A percentile compares a stretch with the other conserved stretches of the same genome.
Conservation (phyloP, 2,797 vertebrate species). For the Oreonectes daqikongensis region DNA sequence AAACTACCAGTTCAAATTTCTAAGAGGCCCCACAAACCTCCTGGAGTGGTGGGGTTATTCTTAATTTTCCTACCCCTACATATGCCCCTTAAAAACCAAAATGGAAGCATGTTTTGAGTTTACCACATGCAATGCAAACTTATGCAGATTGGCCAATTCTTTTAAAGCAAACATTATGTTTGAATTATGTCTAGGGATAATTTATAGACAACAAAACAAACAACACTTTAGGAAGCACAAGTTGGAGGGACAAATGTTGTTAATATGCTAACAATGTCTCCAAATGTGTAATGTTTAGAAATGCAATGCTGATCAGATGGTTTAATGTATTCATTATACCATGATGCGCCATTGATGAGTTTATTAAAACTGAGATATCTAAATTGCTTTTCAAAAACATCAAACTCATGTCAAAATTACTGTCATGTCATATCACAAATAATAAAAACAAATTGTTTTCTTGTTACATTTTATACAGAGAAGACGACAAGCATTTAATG, state of each 20-base stretch:
- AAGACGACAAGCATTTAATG: neutral
- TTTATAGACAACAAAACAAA: constrained; percentile 43
- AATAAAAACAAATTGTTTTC: neutral
- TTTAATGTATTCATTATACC: neutral
- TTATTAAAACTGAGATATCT: neutral
- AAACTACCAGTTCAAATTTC: constrained; percentile 65
- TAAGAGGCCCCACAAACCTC: constrained; percentile 64
- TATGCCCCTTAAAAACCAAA: constrained; percentile 56
- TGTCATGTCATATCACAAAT: neutral
- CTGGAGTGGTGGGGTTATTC: constrained; percentile 61
- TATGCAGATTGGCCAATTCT: constrained; percentile 59
- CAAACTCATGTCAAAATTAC: neutral
- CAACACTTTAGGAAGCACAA: neutral
- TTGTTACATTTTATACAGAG: neutral
- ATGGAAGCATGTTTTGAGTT: constrained; percentile 57
- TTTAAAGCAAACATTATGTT: constrained; percentile 59
- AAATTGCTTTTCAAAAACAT: neutral
- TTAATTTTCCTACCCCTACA: constrained; percentile 46
- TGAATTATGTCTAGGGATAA: constrained; percentile 59
- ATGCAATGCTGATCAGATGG: neutral
- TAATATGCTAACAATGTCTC: neutral
- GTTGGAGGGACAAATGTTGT: neutral
- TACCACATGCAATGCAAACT: constrained; percentile 59
- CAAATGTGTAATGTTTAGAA: neutral
- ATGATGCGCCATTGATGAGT: neutral